Conservation (phyloP, 1,140 invertebrate species). For the Euwallacea similis region DNA sequence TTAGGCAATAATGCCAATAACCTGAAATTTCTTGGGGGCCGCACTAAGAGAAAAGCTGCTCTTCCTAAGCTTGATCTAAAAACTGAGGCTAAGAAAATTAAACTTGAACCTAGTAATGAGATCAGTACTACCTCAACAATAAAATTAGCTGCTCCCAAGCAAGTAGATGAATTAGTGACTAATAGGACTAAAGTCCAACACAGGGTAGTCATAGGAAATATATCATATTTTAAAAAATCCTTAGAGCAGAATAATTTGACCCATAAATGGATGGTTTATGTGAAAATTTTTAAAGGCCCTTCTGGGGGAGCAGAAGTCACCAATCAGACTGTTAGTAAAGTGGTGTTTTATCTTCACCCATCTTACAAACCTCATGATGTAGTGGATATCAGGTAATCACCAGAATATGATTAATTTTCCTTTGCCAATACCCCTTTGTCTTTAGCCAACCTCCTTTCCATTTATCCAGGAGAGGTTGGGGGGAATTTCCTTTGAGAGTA, state of each 20-base stretch:
- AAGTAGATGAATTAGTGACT: conserved; percentile 21
- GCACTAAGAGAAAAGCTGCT: conserved; percentile 37
- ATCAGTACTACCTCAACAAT: conserved; percentile 15
- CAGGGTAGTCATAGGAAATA: conserved; percentile 74
- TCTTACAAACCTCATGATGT: conserved; percentile 88
- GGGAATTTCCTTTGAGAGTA: conserved; percentile 83
- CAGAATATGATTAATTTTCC: background rate
- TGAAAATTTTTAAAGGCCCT: conserved; percentile 61
- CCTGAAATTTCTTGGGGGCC: conserved; percentile 51
- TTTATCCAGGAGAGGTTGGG: conserved; percentile 82
- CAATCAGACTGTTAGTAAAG: conserved; percentile 65
- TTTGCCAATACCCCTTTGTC: conserved; percentile 8
- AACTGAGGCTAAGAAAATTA: conserved; percentile 40
- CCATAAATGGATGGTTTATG: conserved; percentile 90
- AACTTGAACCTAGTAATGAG: conserved; percentile 34
- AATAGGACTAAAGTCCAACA: conserved; percentile 49
- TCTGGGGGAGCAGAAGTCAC: conserved; percentile 64
- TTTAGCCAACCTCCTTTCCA: conserved; percentile 77
- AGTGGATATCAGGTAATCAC: conserved; percentile 69
- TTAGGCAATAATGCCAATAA: conserved; percentile 61
- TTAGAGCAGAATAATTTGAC: conserved; percentile 73
- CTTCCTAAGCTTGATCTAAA: conserved; percentile 10
- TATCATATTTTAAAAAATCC: conserved; percentile 78
- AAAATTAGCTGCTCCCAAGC: conserved; percentile 15
- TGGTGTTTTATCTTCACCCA: conserved; percentile 80